Evolutionary conservation across 2,797 vertebrate genomes (phyloP), one percentile per base, ranked within the genome.

Genomic region (Amphiprion clarkii): DNA sequence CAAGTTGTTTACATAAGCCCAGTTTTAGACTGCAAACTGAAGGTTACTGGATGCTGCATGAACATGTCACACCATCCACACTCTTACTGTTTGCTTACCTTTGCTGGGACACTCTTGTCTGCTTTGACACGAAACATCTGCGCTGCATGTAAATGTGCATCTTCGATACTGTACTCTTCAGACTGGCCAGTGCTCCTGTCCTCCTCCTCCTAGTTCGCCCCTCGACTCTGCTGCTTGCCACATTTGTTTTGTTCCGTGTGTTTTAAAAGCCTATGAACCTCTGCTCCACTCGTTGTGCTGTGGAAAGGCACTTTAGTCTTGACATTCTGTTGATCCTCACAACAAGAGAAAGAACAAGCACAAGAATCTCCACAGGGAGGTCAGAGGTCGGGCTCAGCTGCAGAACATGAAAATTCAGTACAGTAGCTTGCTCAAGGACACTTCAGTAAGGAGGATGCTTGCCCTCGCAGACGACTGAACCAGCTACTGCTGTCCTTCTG

Each of bases 291-390:
- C 51, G 7, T 1, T 48, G 46, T 55, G 80, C 69, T 55, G 39
- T 46, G 19, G 29, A 33, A 61, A 73, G 44, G 60, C 64, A 59
- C 66, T 82, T 71, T 40, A 7, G 57, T 21, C 46, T 25, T 67
- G 72, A 69, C 71, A 74, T 64, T 66, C 33, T 67, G 77, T 78
- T 87, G 77, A 87, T 82, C 60, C 58, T 81, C 71, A 83, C 61
- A 44, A 68, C 65, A 73, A 82, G 67, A 68, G 76, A 85, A 76
- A 73, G 71, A 71, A 83, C 56, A 78, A 74, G 65, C 79, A 65
- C 65, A 76, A 61, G 73, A 60, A 70, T 72, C 51, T 81, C 81
- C 84, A 78, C 42, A n/a, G 77, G 71, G 77, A 81, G 81, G 71
- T 84, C 59, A 63, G n/a, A 82, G 81, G 57, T 86, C 79, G 65